phyloP scores from a whole-genome alignment of 64 coral and sea anemone species.

The Montipora cactus region DNA sequence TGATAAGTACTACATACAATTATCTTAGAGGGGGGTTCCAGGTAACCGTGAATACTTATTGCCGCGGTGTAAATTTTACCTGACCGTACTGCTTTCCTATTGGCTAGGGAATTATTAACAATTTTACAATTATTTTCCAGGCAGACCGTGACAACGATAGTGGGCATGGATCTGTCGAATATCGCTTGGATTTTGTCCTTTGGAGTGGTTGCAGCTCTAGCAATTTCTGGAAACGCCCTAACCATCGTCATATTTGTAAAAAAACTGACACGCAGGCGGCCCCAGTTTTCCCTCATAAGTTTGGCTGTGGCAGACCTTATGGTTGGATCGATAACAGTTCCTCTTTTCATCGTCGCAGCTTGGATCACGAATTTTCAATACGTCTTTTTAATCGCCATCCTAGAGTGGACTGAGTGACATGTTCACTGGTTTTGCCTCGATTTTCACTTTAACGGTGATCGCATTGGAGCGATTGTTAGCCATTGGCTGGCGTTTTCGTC shows the following conservation, averaged over 20 bases:
- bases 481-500: constrained; percentile 23
- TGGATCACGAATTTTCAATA: background rate
- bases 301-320: background rate
- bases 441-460: constrained; percentile 22
- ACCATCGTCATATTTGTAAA: constrained; percentile 10
- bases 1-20: too few relatives aligned
- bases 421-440: constrained; percentile 43
- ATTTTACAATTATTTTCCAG: background rate
- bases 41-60: too few relatives aligned
- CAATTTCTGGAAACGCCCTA: constrained; percentile 1
- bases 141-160: background rate
- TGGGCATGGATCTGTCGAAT: background rate
- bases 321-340: constrained; percentile 5
- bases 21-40: too few relatives aligned
- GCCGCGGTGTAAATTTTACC: too few relatives aligned
- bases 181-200: constrained; percentile 3
- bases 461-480: constrained; percentile 41
- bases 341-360: background rate
- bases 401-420: constrained; percentile 15
- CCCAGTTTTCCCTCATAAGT: background rate
- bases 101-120: too few relatives aligned
- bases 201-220: background rate
- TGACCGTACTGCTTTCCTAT: too few relatives aligned
- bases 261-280: background rate
- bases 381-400: background rate